Percentiles rank a stretch among this genome's conserved stretches.
These are phyloP conservation scores for Ceuthmochares aereus DNA, from an alignment of 2,113 vertebrate genomes.

Conservation along the genomic window DNA sequence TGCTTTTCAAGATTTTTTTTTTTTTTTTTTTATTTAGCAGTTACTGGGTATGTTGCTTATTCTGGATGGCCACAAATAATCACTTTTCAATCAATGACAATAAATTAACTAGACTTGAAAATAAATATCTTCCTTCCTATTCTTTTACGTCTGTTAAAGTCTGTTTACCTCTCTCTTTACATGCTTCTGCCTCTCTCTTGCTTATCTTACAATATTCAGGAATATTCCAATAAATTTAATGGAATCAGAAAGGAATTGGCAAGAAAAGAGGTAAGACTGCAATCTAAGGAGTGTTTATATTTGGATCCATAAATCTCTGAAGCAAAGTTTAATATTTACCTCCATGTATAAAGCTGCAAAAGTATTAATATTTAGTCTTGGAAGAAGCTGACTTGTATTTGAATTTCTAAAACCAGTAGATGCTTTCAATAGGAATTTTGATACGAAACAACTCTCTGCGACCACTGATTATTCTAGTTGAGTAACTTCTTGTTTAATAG, in stretches of 20 bases:
- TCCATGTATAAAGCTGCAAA: slow-evolving; percentile 9
- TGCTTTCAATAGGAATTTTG: slow-evolving; percentile 2
- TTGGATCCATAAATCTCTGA: slow-evolving; percentile 54
- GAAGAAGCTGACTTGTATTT: background rate
- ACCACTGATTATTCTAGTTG: slow-evolving; percentile 3
- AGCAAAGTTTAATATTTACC: slow-evolving; percentile 29
- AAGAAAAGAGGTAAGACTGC: slow-evolving; percentile 77
- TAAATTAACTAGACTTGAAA: slow-evolving; percentile 12
- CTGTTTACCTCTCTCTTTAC: slow-evolving; percentile 77
- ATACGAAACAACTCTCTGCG: background rate
- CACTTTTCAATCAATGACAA: background rate
- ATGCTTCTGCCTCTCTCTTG: slow-evolving; percentile 79
- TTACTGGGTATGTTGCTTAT: background rate
- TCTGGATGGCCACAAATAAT: background rate
- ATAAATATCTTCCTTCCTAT: slow-evolving; percentile 39
- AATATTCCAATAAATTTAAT: slow-evolving; percentile 81
- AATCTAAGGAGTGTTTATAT: slow-evolving; percentile 64
- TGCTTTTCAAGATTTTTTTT: background rate
- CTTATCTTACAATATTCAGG: slow-evolving; percentile 77
- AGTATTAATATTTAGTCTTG: slow-evolving; percentile 11
- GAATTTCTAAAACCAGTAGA: background rate
- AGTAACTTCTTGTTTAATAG: background rate
- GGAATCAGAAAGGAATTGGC: slow-evolving; percentile 78
- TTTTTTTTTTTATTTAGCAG: background rate
- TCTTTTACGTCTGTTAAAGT: slow-evolving; percentile 56